phyloP scores from a whole-genome alignment of 2,113 vertebrate genomes.

The Xerus inauris region DNA sequence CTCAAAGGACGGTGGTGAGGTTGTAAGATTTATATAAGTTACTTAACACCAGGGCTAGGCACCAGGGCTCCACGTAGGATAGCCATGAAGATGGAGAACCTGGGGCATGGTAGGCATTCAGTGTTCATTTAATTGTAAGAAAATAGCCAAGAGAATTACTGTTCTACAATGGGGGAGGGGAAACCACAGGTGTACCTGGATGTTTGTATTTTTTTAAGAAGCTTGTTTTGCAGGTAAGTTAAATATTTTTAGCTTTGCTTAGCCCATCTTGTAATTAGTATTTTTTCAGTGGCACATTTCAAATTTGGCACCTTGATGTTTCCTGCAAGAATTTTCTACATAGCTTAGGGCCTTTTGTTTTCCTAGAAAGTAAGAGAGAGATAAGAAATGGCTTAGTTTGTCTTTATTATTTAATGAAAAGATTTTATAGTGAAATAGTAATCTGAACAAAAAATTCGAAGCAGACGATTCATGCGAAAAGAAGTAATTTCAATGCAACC shows the following conservation, averaged over 20 bases:
- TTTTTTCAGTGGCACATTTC: not conserved
- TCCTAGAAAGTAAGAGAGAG: not conserved
- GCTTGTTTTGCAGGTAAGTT: not conserved
- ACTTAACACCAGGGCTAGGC: not conserved
- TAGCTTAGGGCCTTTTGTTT: not conserved
- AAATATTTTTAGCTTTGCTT: not conserved
- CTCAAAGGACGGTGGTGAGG: not conserved
- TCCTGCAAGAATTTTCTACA: not conserved
- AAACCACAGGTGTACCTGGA: not conserved
- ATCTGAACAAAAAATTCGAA: not conserved
- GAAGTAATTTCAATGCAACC: not conserved
- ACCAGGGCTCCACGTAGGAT: not conserved
- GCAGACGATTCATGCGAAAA: not conserved
- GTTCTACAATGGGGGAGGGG: not conserved
- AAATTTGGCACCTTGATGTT: not conserved
- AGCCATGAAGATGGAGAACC: not conserved
- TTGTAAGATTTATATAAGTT: not conserved
- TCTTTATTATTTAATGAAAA: conserved; percentile 19
- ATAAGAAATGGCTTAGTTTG: not conserved
- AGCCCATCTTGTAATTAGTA: not conserved
- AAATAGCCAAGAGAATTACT: not conserved
- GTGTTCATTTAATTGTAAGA: not conserved
- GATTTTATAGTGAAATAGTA: not conserved
- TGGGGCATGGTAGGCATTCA: not conserved
- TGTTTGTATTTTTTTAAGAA: not conserved